phyloP scores from a whole-genome alignment of 2,888 invertebrate genomes.

The Melinopterus prodromus region DNA sequence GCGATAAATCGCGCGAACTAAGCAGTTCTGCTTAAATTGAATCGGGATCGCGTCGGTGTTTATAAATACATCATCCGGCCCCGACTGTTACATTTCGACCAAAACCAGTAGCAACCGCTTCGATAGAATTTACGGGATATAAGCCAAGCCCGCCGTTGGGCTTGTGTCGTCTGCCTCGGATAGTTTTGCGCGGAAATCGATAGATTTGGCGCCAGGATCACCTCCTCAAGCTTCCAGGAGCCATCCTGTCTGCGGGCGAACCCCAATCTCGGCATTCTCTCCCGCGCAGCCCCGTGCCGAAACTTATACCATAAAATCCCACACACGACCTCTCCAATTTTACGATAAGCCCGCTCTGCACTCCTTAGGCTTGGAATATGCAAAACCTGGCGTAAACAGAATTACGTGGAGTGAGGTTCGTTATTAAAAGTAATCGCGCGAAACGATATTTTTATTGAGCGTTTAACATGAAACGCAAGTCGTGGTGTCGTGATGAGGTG shows the following conservation, averaged over 20 bases:
- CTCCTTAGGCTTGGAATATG: not conserved
- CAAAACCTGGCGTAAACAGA: not conserved
- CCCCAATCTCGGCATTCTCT: conserved; percentile 7
- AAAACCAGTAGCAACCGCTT: not conserved
- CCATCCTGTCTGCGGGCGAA: not conserved
- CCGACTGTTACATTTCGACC: not conserved
- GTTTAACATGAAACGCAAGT: not conserved
- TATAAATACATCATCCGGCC: not conserved
- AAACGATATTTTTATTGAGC: not conserved
- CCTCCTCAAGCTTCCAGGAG: conserved; percentile 28
- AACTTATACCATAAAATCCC: not conserved
- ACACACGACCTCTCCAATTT: not conserved
- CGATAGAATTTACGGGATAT: not conserved
- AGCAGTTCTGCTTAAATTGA: not conserved
- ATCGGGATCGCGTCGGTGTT: not conserved
- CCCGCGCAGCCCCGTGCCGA: not conserved
- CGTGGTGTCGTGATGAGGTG: too few species aligned
- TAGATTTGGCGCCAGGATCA: conserved; percentile 33
- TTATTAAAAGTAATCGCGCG: not conserved
- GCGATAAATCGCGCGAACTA: not conserved
- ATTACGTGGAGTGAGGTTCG: not conserved
- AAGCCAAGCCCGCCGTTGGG: conserved; percentile 15
- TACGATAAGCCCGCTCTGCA: not conserved
- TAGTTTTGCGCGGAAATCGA: conserved; percentile 23
- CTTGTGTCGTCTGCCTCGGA: conserved; percentile 9